Evolutionary conservation across 2,113 vertebrate genomes (phyloP), one percentile per base, ranked within the genome.

Genomic region (Serilophus lunatus): DNA sequence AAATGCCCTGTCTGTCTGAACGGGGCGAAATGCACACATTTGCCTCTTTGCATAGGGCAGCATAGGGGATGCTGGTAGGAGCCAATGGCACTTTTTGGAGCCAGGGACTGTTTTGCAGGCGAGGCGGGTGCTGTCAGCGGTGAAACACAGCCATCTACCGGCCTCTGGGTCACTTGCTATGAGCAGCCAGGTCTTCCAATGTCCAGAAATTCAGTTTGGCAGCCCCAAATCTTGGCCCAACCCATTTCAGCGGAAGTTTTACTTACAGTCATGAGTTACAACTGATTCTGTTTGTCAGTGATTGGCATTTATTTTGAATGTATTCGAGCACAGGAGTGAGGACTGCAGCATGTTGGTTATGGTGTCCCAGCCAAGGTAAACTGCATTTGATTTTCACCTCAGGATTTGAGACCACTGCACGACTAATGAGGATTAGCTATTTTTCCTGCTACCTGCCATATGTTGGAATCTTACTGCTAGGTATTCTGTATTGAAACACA

Each of bases 131-230:
- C 6, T 0, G 70, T 71, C 5, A 0, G 63, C 9, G 61, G 91
- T 90, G 72, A 82, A 69, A 96, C 13, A 94, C 83, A 40, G 96
- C 92, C 98, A 49, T 29, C 97, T 98, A 33, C 96, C 2, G 97
- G 97, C 91, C 57, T 64, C 64, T 33, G 22, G 8, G 2, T 22
- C 1, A 0, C 35, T 7, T 2, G 31, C 29, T 4, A 20, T 4
- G 35, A 8, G 51, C 24, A 59, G 49, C 29, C 20, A 5, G 20
- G 29, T 5, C 42, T 40, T 22, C 35, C 18, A 44, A 31, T 0
- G 0, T 5, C 35, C 65, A 44, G 6, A 50, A 51, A 33, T 2
- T 7, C 49, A 8, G 24, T 3, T 57, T 10, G 19, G 33, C 17
- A 9, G 23, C 42, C 6, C 0, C 31, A 33, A 64, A 69, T 36